Conservation (phyloP, 1,140 invertebrate species). For the Marisa cornuarietis region DNA sequence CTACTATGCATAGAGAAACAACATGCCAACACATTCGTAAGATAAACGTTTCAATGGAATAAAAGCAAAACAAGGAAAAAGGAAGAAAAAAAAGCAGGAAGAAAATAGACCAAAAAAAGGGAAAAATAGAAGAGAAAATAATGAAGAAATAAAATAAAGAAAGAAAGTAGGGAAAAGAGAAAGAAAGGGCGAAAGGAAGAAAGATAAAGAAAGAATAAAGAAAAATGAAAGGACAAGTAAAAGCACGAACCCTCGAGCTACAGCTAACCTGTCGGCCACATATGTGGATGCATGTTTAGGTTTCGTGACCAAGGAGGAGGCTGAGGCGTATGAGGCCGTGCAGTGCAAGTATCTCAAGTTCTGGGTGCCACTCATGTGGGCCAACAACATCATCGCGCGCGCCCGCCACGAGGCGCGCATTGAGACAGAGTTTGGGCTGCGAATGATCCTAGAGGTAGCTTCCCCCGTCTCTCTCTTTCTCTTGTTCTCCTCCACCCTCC, state of each 20-base stretch:
- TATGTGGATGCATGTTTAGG: conserved; percentile 66
- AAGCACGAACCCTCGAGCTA: neutral
- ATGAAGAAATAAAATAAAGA: neutral
- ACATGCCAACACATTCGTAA: no score
- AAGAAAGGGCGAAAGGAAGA: neutral
- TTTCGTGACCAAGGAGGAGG: conserved; percentile 87
- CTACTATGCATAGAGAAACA: no score
- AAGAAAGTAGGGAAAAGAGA: neutral
- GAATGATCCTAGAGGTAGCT: conserved; percentile 56
- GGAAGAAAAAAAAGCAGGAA: neutral
- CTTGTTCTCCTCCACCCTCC: neutral
- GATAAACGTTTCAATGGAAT: no score
- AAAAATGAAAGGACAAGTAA: no score
- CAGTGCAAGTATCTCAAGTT: conserved; percentile 88
- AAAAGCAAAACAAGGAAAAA: neutral
- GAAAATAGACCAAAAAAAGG: neutral
- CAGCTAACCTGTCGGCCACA: neutral
- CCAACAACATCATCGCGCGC: conserved; percentile 84
- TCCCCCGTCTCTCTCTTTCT: neutral
- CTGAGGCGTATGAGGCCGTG: conserved; percentile 75
- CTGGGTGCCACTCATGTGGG: conserved; percentile 95
- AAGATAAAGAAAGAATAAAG: no score
- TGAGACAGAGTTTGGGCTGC: conserved; percentile 88
- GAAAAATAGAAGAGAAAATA: neutral
- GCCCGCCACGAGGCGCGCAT: conserved; percentile 89